Base-by-base conservation (phyloP, 2,797 vertebrate genomes). In the Glossophaga mutica region DNA sequence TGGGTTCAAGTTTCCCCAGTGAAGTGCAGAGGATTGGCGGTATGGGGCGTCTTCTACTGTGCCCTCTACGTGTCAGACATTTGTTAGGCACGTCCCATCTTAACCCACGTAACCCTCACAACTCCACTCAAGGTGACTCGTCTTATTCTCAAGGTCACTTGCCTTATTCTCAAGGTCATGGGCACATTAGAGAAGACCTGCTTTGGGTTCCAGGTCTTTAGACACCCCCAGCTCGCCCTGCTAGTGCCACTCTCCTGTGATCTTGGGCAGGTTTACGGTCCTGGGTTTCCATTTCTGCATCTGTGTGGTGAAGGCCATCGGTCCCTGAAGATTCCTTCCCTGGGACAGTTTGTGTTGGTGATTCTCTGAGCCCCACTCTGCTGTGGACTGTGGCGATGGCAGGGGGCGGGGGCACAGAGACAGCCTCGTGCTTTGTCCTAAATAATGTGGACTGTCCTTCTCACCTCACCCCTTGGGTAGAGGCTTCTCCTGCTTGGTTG, bases 101-200 rank as follows among this genome's bases (percentile, higher is more conserved):
- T 37, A 50, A n/a, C 39, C 48, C 74, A 1, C 0, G 3, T 15
- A 34, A 34, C 37, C 26, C 67, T 90, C 55, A 44, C 68, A 6
- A 6, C 11, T 37, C 77, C 21, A 6, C 22, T 76, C 34, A 16
- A 44, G 57, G 87, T 46, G 44, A n/a, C 12, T 88, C 29, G 22
- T 88, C n/a, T 87, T 46, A 44, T 73, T 78, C 52, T 46, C 62
- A 48, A 55, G 76, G 71, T 65, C n/a, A 73, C 39, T 88, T 34
- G 22, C 83, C n/a, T 87, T 46, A 44, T 73, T 78, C 52, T 46
- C 62, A 48, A 55, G 76, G 71, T 65, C n/a, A 73, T 0, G 2
- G 62, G 15, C 6, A 24, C 34, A 21, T 6, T 21, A 44, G 4
- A 4, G 12, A 32, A 65, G 77, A 39, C n/a, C 26, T 46, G n/a